phyloP scores from a whole-genome alignment of 2,888 invertebrate species.

The Cheilosia grossa region DNA sequence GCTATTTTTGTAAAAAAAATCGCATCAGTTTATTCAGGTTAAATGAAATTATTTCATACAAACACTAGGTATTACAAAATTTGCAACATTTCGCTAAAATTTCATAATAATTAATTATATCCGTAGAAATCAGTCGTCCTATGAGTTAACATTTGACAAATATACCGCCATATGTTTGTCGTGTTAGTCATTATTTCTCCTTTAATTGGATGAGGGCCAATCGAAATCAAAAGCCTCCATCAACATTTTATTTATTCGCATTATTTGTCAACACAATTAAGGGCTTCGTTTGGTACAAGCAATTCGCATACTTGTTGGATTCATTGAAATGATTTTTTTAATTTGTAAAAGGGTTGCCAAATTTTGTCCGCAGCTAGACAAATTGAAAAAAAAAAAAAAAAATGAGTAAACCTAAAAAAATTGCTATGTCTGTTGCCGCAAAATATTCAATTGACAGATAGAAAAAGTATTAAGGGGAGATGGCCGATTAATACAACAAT shows the following conservation, averaged over 20 bases:
- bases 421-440: too few relatives aligned
- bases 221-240: constrained; percentile 43
- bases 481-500: too few relatives aligned
- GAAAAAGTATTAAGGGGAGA: too few relatives aligned
- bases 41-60: not conserved
- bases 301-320: not conserved
- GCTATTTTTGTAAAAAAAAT: not conserved
- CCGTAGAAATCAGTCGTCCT: not conserved
- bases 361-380: too few relatives aligned
- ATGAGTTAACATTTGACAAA: not conserved
- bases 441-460: too few relatives aligned
- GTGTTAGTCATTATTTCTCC: constrained; percentile 7
- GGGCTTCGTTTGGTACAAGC: not conserved
- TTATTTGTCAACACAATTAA: not conserved
- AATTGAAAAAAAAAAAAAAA: too few relatives aligned
- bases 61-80: not conserved
- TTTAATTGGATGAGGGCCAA: constrained; percentile 41
- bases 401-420: too few relatives aligned
- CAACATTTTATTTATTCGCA: not conserved
- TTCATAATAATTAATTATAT: constrained; percentile 17
- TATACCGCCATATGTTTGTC: not conserved
- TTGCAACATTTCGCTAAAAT: constrained; percentile 16
- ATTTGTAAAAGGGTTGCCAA: too few relatives aligned
- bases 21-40: not conserved
- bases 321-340: too few relatives aligned